A percentile compares a stretch with the other conserved stretches of the same genome.
These are phyloP conservation scores for Drosophila tani DNA, from an alignment of 1,140 invertebrate species.

Conservation along the genomic window DNA sequence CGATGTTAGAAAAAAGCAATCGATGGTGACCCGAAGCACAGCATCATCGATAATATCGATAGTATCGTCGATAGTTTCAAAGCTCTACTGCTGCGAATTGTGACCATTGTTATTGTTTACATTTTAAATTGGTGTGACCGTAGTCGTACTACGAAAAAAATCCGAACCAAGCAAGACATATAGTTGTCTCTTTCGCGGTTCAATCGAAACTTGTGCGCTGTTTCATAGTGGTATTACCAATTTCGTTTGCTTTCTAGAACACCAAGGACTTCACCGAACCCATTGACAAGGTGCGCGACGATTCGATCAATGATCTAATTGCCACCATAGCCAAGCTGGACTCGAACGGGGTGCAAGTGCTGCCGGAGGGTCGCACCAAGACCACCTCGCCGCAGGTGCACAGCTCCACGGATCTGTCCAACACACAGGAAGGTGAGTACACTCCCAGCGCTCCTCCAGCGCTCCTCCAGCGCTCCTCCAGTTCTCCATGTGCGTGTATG, in stretches of 20 bases:
- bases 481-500: slow-evolving; percentile 44
- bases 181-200: too few species aligned
- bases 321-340: slow-evolving; percentile 93
- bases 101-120: too few species aligned
- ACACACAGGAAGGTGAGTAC: slow-evolving; percentile 82
- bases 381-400: slow-evolving; percentile 87
- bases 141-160: too few species aligned
- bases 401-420: slow-evolving; percentile 87
- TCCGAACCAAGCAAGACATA: too few species aligned
- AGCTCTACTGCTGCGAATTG: too few species aligned
- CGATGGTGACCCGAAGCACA: too few species aligned
- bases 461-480: slow-evolving; percentile 14
- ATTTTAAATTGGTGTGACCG: too few species aligned
- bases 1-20: too few species aligned
- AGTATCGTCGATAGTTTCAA: too few species aligned
- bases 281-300: slow-evolving; percentile 92
- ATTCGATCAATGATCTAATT: slow-evolving; percentile 93
- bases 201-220: too few species aligned
- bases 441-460: background rate
- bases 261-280: slow-evolving; percentile 85
- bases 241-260: slow-evolving; percentile 45
- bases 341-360: slow-evolving; percentile 92
- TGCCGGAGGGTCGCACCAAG: slow-evolving; percentile 86
- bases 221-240: background rate
- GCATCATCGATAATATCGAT: too few species aligned